Base-by-base conservation (phyloP, 1,140 invertebrate genomes). In the Temnothorax nylanderi region DNA sequence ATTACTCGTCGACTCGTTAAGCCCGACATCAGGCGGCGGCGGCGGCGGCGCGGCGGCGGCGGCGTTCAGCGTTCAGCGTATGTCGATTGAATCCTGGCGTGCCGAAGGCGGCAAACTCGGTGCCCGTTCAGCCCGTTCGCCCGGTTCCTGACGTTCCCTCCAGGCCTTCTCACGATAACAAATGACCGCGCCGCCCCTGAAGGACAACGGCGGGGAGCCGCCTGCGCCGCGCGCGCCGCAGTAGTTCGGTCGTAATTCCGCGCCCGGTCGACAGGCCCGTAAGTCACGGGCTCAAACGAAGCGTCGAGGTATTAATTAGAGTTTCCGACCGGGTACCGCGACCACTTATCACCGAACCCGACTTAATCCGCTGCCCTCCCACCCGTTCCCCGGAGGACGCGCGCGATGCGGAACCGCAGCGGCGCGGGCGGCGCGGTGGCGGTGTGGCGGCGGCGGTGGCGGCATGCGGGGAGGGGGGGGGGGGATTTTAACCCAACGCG, bases 261-360 rank as follows among this genome's bases (percentile, higher is more conserved):
- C 86, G 87, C 91, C 81, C 88, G 92, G 92, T 87, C 91, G 93
- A 94, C 93, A 92, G 92, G 92, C 92, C 94, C 94, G 93, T 95
- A 95, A 95, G 94, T 95, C 94, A 95, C 91, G 80, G 91, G 92
- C 94, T 95, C 94, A 94, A 95, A 95, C 94, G 93, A 94, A 94
- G 92, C 94, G 93, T 92, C 92, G 91, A 94, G 94, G 94, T 95
- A 95, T 95, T 95, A 95, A 95, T 95, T 95, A 95, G 94, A 95
- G 94, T 95, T 95, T 94, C 95, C 92, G 92, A 88, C 89, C 88
- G 88, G 91, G 90, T 92, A 94, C 93, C 94, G 92, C 93, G 94
- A 95, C 94, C 94, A 95, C 94, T 95, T 95, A 95, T 95, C 94
- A 94, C 93, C 86, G 89, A 89, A 91, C 89, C 94, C 91, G 88